Evolutionary conservation across 2,888 invertebrate genomes (phyloP), one percentile per base, ranked within the genome.

Genomic region (Iphiclides podalirius): DNA sequence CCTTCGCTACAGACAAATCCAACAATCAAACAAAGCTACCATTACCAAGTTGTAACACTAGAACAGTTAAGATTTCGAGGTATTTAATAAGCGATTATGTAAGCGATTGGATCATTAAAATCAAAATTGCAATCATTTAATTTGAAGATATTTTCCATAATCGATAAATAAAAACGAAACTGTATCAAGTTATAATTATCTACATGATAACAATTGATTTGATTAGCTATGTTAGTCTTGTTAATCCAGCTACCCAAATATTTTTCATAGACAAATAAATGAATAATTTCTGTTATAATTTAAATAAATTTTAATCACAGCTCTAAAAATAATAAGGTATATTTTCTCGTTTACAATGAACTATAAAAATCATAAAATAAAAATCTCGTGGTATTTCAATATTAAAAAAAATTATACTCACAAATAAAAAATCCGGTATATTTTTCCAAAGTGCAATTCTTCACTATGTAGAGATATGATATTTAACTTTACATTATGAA

Each of bases 301-400:
- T 31, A 31, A 31, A 31, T 31, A 31, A 31, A 12, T 11, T 41
- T 36, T 41, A 47, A 48, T 48, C 48, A 48, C 48, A 48, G 48
- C 43, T 43, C 43, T 42, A 15, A 33, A 43, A 42, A 48, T 48
- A 43, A 43, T 43, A 37, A 33, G 9, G 17, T 17, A 26, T 8
- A 33, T 31, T 6, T 12, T 31, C 31, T 31, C 31, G 31, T 31
- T 31, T 11, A 31, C 31, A 12, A 31, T 11, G 11, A n/a, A 31
- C 12, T 11, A n/a, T 31, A 31, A 2, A 31, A 31, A 31, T 31
- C 4, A 31, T 31, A 42, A 42, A 42, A 31, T 16, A 41, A 41
- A 39, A 20, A 20, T 20, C 15, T 8, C 8, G n/a, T 1, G 26
- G 14, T 26, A 28, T 28, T 28, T 8, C 8, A 9, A n/a, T 15